Percentiles rank a stretch among this genome's conserved stretches.
phyloP scores from a whole-genome alignment of 2,113 vertebrate genomes.

The Symphodus melops region DNA sequence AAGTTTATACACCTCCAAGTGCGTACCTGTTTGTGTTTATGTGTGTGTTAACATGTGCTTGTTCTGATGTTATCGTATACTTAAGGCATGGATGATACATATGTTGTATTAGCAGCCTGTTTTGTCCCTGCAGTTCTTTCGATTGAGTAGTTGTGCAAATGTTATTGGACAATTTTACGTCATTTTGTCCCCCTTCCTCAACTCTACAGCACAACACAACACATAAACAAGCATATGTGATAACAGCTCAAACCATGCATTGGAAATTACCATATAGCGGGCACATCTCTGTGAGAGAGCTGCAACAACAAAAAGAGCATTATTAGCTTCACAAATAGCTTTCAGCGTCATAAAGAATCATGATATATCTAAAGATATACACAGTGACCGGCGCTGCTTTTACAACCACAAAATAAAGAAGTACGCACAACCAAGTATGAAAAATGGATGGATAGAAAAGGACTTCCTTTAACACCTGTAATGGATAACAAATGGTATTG shows the following conservation, averaged over 20 bases:
- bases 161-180: neutral
- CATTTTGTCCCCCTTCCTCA: neutral
- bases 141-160: slow-evolving; percentile 11
- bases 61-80: slow-evolving; percentile 38
- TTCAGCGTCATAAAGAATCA: neutral
- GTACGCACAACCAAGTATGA: slow-evolving; percentile 4
- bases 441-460: slow-evolving; percentile 43
- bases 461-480: slow-evolving; percentile 51
- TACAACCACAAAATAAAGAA: neutral
- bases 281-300: neutral
- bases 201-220: neutral
- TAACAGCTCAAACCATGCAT: neutral
- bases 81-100: slow-evolving; percentile 10
- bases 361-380: neutral
- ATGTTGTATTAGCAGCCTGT: neutral
- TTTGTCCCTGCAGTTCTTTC: neutral
- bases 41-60: slow-evolving; percentile 12
- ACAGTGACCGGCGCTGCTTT: neutral
- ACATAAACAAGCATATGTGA: neutral
- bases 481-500: slow-evolving; percentile 68
- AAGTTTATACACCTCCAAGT: slow-evolving; percentile 25
- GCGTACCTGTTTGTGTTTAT: slow-evolving; percentile 4
- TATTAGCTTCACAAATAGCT: neutral
- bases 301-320: neutral
- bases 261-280: slow-evolving; percentile 1